These are phyloP conservation scores for Drosophila murphyi DNA, from an alignment of 1,140 invertebrate species.

Conservation along the genomic window DNA sequence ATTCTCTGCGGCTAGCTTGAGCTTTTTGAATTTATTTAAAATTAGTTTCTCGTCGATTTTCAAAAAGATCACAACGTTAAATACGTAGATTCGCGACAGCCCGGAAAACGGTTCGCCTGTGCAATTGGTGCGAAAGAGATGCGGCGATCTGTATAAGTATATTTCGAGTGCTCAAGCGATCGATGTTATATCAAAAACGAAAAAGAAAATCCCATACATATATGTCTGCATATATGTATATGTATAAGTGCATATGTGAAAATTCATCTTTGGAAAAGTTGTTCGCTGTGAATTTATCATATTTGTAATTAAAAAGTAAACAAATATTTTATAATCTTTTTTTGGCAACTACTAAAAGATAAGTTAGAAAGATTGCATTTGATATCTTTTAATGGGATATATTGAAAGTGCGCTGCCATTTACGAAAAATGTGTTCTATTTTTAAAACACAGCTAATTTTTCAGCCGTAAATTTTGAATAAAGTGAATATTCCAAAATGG, in stretches of 20 bases:
- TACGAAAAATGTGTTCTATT: conserved; percentile 76
- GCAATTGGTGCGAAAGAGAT: conserved; percentile 76
- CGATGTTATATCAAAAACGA: conserved; percentile 69
- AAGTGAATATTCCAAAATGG: conserved; percentile 62
- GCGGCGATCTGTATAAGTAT: conserved; percentile 73
- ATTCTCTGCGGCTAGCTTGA: conserved; percentile 57
- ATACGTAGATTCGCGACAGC: conserved; percentile 32
- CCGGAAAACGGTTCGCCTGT: conserved; percentile 46
- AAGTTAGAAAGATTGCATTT: conserved; percentile 62
- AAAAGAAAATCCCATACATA: conserved; percentile 34
- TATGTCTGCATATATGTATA: conserved; percentile 47
- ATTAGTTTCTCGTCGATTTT: conserved; percentile 81
- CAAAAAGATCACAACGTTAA: conserved; percentile 72
- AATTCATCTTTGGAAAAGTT: conserved; percentile 53
- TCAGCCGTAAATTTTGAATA: conserved; percentile 62
- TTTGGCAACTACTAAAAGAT: conserved; percentile 18
- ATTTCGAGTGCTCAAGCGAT: conserved; percentile 74
- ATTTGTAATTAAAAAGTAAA: conserved; percentile 60
- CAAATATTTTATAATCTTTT: conserved; percentile 54
- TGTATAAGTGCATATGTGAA: conserved; percentile 54
- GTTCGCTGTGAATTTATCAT: conserved; percentile 23
- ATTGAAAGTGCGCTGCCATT: conserved; percentile 70
- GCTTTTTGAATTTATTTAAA: conserved; percentile 71
- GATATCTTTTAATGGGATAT: conserved; percentile 39
- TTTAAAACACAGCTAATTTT: conserved; percentile 83